phyloP scores from a whole-genome alignment of 2,113 vertebrate genomes.

The Strix uralensis region DNA sequence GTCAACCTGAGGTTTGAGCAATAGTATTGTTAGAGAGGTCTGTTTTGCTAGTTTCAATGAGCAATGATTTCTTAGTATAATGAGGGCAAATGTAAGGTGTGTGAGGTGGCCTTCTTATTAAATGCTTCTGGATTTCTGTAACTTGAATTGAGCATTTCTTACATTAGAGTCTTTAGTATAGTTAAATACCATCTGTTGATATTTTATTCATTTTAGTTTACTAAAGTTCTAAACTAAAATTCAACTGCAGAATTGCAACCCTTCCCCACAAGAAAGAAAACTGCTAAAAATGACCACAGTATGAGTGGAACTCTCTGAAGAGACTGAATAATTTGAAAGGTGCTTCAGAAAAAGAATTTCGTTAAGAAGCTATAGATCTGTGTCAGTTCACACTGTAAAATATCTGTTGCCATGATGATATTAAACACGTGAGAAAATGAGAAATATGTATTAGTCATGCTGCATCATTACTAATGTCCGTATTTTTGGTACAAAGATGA shows the following conservation, averaged over 20 bases:
- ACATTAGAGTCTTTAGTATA: neutral
- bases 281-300: neutral
- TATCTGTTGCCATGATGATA: neutral
- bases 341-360: neutral
- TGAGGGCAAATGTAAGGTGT: neutral
- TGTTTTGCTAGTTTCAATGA: slow-evolving; percentile 18
- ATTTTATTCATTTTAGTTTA: neutral
- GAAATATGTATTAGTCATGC: neutral
- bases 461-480: neutral
- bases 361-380: neutral
- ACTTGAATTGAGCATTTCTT: neutral
- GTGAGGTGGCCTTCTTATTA: neutral
- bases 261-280: neutral
- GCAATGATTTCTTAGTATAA: slow-evolving; percentile 1
- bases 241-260: neutral
- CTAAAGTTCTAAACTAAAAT: neutral
- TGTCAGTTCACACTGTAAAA: neutral
- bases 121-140: neutral
- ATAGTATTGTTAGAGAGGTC: neutral
- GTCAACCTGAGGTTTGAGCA: slow-evolving; percentile 17
- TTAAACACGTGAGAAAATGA: neutral
- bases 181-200: neutral
- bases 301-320: neutral
- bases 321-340: neutral
- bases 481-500: neutral